Base-by-base conservation (phyloP, 2,797 vertebrate species). In the Ispidina lecontei region DNA sequence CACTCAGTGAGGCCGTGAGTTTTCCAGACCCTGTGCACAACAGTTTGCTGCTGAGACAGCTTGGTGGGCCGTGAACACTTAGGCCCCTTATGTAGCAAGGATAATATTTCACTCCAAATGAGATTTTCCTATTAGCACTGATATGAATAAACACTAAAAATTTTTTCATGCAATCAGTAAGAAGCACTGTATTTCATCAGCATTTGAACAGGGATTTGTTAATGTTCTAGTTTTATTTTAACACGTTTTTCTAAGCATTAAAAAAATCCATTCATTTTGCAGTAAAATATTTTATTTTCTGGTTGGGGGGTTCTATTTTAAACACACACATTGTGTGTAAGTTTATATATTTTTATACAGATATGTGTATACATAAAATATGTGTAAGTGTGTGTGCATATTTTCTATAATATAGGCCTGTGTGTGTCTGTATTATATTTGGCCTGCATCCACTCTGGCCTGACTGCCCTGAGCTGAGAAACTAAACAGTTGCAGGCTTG, bases 401-500 rank as follows among this genome's bases (percentile, higher is more conserved):
- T 95, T 94, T 91, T 82, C 79, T 89, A 95, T 90, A 91, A 86
- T 41, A 76, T 73, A 84, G 60, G 44, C 17, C 62, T 93, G 23
- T 95, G 81, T 89, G 91, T 87, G 81, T 89, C 93, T 95, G 22
- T 95, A 89, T 95, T 95, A 72, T 95, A 82, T 92, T 93, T 95
- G 95, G 95, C 91, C 62, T 71, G 21, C 52, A 83, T 95, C 93
- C 94, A 95, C 87, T 39, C 84, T 89, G 86, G 74, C 28, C 92
- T 89, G 84, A 91, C 88, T 94, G 90, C 91, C 65, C 72, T 74
- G 87, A 89, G 75, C 89, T 89, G 62, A 87, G 87, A 94, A 95
- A 85, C 79, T 69, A 89, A 93, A 72, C 89, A 94, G 89, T 93
- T 91, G 18, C 84, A 92, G 95, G 87, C 65, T 90, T 83, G 69